Conservation (phyloP, 2,888 invertebrate genomes). For the Gortyna flavago region DNA sequence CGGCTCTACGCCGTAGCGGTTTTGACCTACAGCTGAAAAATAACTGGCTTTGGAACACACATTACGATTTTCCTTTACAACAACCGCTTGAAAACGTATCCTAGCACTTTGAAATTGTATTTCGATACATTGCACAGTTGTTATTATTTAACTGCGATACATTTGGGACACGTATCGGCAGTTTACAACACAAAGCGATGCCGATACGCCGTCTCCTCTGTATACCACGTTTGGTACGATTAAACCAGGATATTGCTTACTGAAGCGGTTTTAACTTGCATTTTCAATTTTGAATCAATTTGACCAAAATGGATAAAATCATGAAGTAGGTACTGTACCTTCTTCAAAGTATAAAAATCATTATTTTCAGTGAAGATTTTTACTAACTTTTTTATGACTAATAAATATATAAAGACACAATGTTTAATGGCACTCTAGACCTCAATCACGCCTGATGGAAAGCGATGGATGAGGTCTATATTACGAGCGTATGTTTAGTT, state of each 20-base stretch:
- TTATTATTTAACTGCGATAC: constrained; percentile 13
- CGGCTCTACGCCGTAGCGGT: not conserved
- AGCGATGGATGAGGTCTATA: no score
- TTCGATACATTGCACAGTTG: constrained; percentile 4
- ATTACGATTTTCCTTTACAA: not conserved
- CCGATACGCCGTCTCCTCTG: constrained; percentile 14
- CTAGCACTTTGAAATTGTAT: constrained; percentile 1
- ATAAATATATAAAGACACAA: no score
- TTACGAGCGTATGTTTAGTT: not conserved
- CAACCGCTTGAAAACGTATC: not conserved
- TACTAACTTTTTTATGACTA: no score
- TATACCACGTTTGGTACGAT: constrained; percentile 32
- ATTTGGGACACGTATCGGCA: constrained; percentile 54
- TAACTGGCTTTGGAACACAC: not conserved
- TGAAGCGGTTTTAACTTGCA: not conserved
- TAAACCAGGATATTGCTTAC: constrained; percentile 19
- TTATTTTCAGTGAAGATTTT: not conserved
- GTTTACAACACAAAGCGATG: constrained; percentile 50
- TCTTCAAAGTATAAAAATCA: not conserved
- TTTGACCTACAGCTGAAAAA: not conserved
- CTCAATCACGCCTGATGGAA: no score
- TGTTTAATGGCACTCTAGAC: no score
- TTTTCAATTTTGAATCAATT: not conserved
- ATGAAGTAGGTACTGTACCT: not conserved
- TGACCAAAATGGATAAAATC: not conserved